phyloP scores from a whole-genome alignment of 2,797 vertebrate species.

The Percopsis omiscomaycus region DNA sequence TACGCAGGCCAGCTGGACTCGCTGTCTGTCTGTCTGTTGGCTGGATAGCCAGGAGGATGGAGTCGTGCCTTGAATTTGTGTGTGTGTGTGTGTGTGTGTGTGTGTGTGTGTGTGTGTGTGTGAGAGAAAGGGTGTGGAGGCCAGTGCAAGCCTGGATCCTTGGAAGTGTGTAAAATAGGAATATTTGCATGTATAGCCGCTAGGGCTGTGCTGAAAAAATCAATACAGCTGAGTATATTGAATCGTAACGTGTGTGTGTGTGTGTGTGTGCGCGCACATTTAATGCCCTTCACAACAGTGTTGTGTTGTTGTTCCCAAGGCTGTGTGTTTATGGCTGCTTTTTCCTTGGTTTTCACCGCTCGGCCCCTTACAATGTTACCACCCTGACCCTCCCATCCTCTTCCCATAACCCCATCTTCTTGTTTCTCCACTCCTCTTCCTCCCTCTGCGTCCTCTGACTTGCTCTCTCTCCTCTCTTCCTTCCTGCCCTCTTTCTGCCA shows the following conservation, averaged over 20 bases:
- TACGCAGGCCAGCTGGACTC: slow-evolving; percentile 64
- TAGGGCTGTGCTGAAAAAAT: no score
- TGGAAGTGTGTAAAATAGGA: neutral
- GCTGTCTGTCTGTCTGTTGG: slow-evolving; percentile 33
- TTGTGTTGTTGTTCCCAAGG: neutral
- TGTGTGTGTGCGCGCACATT: neutral
- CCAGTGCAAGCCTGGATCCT: no score
- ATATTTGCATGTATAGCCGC: neutral
- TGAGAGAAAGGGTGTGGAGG: neutral
- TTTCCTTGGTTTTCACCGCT: neutral
- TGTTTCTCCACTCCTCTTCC: neutral
- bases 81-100: slow-evolving; percentile 4
- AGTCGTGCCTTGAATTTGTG: slow-evolving; percentile 28
- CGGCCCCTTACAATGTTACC: neutral
- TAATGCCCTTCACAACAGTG: neutral
- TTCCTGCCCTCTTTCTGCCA: slow-evolving; percentile 13
- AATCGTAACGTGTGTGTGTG: neutral
- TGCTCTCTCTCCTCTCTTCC: neutral
- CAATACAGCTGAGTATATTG: no score
- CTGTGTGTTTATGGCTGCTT: neutral
- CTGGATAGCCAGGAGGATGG: slow-evolving; percentile 29
- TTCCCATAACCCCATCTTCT: neutral
- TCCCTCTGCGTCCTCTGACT: neutral
- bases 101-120: slow-evolving; percentile 7
- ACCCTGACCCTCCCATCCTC: neutral